These are phyloP conservation scores for Myiotriccus ornatus DNA, from an alignment of 2,797 vertebrate species.

Conservation along the genomic window DNA sequence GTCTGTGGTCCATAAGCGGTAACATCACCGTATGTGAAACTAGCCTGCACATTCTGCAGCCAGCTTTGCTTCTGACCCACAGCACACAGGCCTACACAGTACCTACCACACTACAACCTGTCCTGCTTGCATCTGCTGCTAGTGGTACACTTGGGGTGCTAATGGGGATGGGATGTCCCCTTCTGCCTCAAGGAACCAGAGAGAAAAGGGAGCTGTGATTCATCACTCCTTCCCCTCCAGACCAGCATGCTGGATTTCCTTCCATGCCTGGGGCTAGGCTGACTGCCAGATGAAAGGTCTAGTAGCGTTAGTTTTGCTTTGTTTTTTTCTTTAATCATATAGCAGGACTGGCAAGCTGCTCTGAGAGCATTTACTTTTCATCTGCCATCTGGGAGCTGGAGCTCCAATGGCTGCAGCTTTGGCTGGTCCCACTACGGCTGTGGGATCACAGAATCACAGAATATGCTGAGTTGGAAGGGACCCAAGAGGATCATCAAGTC, in stretches of 20 bases:
- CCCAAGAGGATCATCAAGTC: background rate
- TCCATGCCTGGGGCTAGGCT: slow-evolving; percentile 21
- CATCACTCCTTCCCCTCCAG: background rate
- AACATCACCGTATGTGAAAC: background rate
- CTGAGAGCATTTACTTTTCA: slow-evolving; percentile 27
- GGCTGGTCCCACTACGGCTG: background rate
- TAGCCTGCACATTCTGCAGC: background rate
- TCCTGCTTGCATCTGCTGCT: background rate
- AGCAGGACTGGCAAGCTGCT: slow-evolving; percentile 30
- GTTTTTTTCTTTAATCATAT: slow-evolving; percentile 36
- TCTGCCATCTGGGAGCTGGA: background rate
- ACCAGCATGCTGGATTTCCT: slow-evolving; percentile 10
- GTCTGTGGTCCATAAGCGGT: accelerated
- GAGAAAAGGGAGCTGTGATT: background rate
- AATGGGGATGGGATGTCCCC: background rate
- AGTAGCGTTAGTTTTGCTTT: background rate
- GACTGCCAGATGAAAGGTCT: slow-evolving; percentile 19
- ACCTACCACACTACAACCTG: background rate
- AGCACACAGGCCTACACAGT: background rate
- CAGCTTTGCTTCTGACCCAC: background rate
- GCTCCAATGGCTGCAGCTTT: slow-evolving; percentile 4
- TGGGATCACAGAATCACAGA: background rate
- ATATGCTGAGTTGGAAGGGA: background rate
- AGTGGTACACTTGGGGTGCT: background rate
- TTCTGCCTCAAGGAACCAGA: background rate